Conservation (phyloP, 2,797 vertebrate genomes). For the Takifugu rubripes region DNA sequence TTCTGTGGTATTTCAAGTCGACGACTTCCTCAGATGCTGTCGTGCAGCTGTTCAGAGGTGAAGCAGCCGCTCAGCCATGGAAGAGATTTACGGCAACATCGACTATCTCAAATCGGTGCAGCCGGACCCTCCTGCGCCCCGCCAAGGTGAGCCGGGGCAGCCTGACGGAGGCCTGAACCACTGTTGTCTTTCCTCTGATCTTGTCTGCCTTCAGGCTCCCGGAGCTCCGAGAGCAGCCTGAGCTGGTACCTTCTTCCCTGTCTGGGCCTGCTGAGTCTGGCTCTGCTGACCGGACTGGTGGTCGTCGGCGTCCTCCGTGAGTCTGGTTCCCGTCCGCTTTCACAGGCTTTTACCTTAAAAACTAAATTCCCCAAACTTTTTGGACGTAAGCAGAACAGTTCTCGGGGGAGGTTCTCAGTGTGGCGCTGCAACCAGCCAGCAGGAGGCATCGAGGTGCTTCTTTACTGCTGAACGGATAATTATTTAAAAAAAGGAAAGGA, state of each 20-base stretch:
- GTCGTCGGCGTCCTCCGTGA: slow-evolving; percentile 22
- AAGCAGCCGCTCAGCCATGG: slow-evolving; percentile 1
- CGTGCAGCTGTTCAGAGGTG: not conserved
- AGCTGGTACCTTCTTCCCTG: not conserved
- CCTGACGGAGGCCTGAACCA: not conserved
- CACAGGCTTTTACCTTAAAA: not conserved
- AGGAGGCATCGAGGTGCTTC: no score
- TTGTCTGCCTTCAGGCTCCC: not conserved
- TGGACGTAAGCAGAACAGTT: no score
- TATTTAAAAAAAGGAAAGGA: no score
- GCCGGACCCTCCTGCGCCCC: not conserved
- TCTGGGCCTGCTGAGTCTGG: slow-evolving; percentile 25
- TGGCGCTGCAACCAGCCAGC: no score
- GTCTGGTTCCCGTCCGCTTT: slow-evolving; percentile 7
- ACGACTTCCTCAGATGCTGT: slow-evolving; percentile 1
- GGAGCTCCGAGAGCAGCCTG: not conserved
- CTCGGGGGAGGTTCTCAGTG: no score
- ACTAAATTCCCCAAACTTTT: no score
- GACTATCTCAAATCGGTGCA: fast-evolving
- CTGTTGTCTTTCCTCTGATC: not conserved
- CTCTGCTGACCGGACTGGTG: slow-evolving; percentile 27
- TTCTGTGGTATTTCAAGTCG: no score
- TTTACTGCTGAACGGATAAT: no score
- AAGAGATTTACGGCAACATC: slow-evolving; percentile 6
- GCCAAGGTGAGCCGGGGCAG: slow-evolving; percentile 14